Evolutionary conservation across 2,113 vertebrate species (phyloP).

Genomic region (Dasyurus viverrinus): DNA sequence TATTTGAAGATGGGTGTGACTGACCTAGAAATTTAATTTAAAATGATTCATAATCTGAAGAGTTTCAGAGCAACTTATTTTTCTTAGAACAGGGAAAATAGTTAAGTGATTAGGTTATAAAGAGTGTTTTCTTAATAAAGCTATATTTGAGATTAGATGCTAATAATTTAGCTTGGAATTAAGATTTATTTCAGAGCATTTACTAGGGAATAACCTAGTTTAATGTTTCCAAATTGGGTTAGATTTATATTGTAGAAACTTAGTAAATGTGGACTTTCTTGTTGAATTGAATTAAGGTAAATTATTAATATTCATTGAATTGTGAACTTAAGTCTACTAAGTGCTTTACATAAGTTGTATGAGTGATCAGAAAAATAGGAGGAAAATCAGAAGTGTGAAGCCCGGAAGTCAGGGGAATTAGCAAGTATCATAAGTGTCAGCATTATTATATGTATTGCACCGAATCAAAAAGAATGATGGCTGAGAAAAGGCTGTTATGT

Average conservation of each 20-base stretch:
- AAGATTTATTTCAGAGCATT: not conserved
- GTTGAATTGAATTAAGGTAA: not conserved
- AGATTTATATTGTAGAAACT: not conserved
- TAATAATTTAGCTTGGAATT: not conserved
- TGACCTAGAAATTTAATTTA: not conserved
- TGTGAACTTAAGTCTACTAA: not conserved
- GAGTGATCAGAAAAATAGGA: not conserved
- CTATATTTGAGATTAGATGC: not conserved
- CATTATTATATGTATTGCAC: not conserved
- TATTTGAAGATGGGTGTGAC: not conserved
- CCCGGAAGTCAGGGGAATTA: not conserved
- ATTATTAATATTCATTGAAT: not conserved
- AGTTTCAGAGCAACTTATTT: not conserved
- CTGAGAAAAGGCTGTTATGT: not conserved
- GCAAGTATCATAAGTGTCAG: not conserved
- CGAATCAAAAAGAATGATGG: not conserved
- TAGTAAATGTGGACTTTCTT: not conserved
- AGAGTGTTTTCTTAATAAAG: not conserved
- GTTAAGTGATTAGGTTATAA: not conserved
- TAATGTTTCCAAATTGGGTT: not conserved
- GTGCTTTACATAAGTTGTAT: not conserved
- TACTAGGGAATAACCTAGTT: not conserved
- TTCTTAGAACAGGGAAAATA: constrained; percentile 1
- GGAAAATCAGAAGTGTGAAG: not conserved
- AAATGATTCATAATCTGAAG: not conserved